Evolutionary conservation across 2,888 invertebrate genomes (phyloP), one percentile per base, ranked within the genome.

Genomic region (Podotricha telesiphe): DNA sequence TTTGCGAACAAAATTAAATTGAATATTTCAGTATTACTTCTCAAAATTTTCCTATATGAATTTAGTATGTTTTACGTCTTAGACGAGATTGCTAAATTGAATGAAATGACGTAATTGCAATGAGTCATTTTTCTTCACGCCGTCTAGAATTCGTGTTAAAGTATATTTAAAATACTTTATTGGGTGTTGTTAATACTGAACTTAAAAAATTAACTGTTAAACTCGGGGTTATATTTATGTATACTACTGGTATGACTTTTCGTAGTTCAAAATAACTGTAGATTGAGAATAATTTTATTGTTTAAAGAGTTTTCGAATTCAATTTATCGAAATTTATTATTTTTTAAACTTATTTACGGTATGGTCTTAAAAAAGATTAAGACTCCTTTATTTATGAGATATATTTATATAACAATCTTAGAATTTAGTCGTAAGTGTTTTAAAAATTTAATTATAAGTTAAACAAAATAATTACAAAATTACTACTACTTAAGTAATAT

Each of bases 31-130:
- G 45, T 42, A 59, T 59, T 59, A 59, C 20, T 42, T 15, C 8
- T 67, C 67, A 37, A 47, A 53, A 45, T 65, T 62, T 69, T 66
- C 51, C 62, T 47, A 69, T 66, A 69, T 67, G 45, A 56, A 13
- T 59, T 71, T 40, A 56, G 64, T 67, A 66, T 70, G 65, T 64
- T 67, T 70, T 65, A 67, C 61, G 61, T 51, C 66, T 71, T 62
- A 68, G 68, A 72, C 74, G 74, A 73, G 73, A 75, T 76, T 74
- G 74, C 74, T 76, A 74, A 77, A 76, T 76, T 77, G 74, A 75
- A 75, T 76, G 75, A 75, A 74, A 72, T 77, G 77, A 77, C 74
- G 77, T 76, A 77, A 76, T 76, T 55, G 61, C 72, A 71, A 71
- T 77, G 77, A 77, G 72, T 76, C 77, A 77, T 69, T 70, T 71